Conservation (phyloP, 1,140 invertebrate genomes). For the Bombus haemorrhoidalis region DNA sequence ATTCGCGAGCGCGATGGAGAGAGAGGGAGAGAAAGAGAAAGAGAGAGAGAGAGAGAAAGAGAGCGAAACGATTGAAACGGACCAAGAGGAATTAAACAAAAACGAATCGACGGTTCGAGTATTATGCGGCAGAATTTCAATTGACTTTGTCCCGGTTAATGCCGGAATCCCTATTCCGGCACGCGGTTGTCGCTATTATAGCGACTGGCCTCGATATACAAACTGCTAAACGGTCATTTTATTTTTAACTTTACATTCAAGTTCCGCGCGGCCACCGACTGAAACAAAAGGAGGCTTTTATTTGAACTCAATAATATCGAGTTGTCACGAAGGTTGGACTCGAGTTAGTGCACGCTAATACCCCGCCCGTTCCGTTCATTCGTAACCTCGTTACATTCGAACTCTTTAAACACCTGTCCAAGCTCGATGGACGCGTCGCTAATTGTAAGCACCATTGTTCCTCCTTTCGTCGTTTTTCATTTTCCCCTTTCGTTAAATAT, state of each 20-base stretch:
- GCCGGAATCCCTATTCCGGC: conserved; percentile 49
- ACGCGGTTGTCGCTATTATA: conserved; percentile 34
- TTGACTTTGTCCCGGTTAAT: conserved; percentile 50
- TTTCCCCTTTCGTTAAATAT: background rate
- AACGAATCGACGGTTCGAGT: conserved; percentile 34
- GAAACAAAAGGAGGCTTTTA: conserved; percentile 57
- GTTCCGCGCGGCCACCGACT: conserved; percentile 10
- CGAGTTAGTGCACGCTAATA: background rate
- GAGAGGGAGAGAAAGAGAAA: background rate
- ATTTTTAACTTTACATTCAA: conserved; percentile 64
- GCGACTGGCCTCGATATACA: conserved; percentile 45
- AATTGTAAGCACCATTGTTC: background rate
- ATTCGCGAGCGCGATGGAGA: background rate
- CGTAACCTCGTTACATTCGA: conserved; percentile 31
- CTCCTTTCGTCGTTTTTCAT: background rate
- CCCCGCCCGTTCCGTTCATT: background rate
- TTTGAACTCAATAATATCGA: conserved; percentile 60
- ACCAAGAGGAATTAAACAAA: conserved; percentile 35
- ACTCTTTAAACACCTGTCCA: conserved; percentile 21
- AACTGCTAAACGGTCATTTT: conserved; percentile 60
- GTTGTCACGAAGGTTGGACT: conserved; percentile 34
- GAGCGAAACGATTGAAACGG: conserved; percentile 24
- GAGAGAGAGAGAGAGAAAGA: background rate
- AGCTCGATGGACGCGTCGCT: background rate
- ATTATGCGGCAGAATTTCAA: conserved; percentile 51